These are phyloP conservation scores for Urocitellus parryii DNA, from an alignment of 2,113 vertebrate species.

Conservation along the genomic window DNA sequence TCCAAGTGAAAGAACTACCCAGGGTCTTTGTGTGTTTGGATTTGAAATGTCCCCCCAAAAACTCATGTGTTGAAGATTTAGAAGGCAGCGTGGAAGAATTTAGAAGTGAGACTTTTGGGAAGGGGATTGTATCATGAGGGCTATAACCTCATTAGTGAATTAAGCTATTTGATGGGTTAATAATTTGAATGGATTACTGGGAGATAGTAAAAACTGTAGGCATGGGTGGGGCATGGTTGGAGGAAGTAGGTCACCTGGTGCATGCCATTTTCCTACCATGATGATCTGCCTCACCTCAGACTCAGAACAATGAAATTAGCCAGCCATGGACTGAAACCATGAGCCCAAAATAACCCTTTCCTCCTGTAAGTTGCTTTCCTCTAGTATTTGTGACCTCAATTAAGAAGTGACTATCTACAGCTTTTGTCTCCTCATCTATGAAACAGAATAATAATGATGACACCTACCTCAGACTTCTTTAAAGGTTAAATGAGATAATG, in stretches of 20 bases:
- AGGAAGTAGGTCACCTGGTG: neutral
- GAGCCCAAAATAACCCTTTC: neutral
- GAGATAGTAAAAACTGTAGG: neutral
- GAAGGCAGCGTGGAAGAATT: too few relatives aligned
- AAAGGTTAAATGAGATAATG: neutral
- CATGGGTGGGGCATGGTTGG: neutral
- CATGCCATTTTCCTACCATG: neutral
- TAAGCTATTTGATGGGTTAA: neutral
- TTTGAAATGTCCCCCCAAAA: neutral
- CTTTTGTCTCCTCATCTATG: neutral
- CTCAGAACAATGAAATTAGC: neutral
- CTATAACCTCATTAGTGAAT: too few relatives aligned
- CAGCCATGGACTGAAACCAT: neutral
- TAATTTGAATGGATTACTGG: neutral
- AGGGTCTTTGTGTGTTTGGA: neutral
- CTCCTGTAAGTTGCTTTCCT: neutral
- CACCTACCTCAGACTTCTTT: neutral
- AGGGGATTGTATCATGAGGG: too few relatives aligned
- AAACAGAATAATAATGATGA: neutral
- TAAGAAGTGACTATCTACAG: neutral
- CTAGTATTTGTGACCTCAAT: too few relatives aligned
- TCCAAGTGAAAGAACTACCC: neutral
- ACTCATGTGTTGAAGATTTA: too few relatives aligned
- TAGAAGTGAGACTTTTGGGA: too few relatives aligned
- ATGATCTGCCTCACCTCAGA: neutral